These are phyloP conservation scores for Anguilla rostrata DNA, from an alignment of 2,113 vertebrate species.

Conservation along the genomic window DNA sequence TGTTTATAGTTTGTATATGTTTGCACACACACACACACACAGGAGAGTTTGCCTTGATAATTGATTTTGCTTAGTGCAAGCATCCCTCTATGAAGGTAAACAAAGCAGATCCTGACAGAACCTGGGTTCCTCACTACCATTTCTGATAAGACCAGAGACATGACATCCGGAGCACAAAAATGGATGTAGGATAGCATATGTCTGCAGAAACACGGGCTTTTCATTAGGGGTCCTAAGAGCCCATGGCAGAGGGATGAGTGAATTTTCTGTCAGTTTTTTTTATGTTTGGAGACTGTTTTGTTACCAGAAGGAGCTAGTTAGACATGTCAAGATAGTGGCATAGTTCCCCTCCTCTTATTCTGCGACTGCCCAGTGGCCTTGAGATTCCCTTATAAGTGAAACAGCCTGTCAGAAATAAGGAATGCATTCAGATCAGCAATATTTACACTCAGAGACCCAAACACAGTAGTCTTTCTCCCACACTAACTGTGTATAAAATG, in stretches of 20 bases:
- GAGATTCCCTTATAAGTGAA: not conserved
- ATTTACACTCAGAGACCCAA: not conserved
- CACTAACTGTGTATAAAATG: not conserved
- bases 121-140: not conserved
- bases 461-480: not conserved
- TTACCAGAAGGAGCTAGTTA: not conserved
- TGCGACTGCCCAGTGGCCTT: not conserved
- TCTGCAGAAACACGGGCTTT: not conserved
- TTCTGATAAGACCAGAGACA: not conserved
- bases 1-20: not conserved
- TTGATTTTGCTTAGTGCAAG: not conserved
- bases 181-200: not conserved
- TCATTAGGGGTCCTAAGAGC: not conserved
- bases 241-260: not conserved
- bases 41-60: too few species aligned
- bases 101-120: not conserved
- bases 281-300: not conserved
- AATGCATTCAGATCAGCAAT: not conserved
- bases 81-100: not conserved
- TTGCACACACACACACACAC: too few species aligned
- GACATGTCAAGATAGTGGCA: not conserved
- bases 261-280: not conserved
- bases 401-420: not conserved
- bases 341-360: not conserved
- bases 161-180: not conserved